Evolutionary conservation across 2,797 vertebrate genomes (phyloP).

Genomic region (Buphagus erythrorhynchus): DNA sequence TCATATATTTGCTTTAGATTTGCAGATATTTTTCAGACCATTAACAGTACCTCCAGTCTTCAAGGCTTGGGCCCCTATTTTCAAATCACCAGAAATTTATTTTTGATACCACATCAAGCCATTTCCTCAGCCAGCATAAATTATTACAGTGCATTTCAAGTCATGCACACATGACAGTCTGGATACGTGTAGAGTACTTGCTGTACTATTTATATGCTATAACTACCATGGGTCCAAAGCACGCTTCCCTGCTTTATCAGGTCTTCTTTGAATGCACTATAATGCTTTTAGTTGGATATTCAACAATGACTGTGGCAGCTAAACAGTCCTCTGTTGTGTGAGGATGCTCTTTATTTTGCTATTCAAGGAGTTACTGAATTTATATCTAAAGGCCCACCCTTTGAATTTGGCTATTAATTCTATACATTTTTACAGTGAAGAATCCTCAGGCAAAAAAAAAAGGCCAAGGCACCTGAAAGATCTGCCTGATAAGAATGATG

Average conservation of each 20-base stretch:
- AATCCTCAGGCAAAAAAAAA: not conserved
- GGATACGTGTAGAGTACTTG: accelerated
- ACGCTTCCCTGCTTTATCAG: accelerated
- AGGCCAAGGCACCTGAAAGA: not conserved
- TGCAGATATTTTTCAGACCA: not conserved
- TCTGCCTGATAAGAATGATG: not conserved
- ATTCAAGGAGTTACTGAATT: not conserved
- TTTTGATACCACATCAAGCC: not conserved
- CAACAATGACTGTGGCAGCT: not conserved
- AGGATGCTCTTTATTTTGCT: not conserved
- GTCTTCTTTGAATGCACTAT: not conserved
- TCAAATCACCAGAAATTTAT: not conserved
- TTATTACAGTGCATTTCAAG: not conserved
- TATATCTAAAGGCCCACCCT: not conserved
- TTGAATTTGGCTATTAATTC: not conserved
- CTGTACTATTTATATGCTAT: no score
- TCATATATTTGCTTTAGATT: not conserved
- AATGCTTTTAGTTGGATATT: not conserved
- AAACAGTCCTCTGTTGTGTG: not conserved
- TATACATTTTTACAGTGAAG: not conserved
- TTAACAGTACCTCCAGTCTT: not conserved
- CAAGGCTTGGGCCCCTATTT: not conserved
- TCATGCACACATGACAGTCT: not conserved
- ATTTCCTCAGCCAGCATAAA: not conserved
- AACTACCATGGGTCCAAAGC: not conserved